Evolutionary conservation across 2,797 vertebrate species (phyloP), one percentile per base, ranked within the genome.

Genomic region (Prionace glauca): DNA sequence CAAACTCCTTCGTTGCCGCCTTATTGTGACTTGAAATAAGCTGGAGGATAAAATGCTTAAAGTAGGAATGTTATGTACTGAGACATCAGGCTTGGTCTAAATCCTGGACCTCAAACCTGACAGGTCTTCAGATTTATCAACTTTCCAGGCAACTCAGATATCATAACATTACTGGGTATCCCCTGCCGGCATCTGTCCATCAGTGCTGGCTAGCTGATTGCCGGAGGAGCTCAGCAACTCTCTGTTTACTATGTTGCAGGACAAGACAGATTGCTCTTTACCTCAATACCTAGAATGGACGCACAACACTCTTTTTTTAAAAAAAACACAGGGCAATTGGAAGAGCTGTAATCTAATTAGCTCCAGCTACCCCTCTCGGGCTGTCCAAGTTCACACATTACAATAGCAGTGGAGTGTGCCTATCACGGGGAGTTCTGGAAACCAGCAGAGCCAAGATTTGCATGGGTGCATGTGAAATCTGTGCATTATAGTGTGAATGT

Each of bases 81-180:
- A 24, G 20, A 71, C 65, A 94, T 71, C 16, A 74, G 93, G 41
- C 69, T 72, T 24, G 45, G 45, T 56, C 93, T 18, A 45, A 94
- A 74, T 94, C 16, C 71, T 72, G 26, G 71, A 56, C 29, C 26
- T 74, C 69, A 74, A 74, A 50, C 41, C 67, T 94, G 93, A 94
- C 69, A 94, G 24, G 69, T 14, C 29, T 45, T 72, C 36, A 74
- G 41, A 14, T 74, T 74, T 94, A 94, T 94, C 93, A 94, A 94
- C 56, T 94, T 74, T 16, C 71, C 45, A 94, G 69, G 24, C 29
- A 29, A 72, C 56, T 45, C 67, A 50, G 16, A 74, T 74, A 45
- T 74, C 93, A 56, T 72, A 74, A 72, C 41, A 56, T 67, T 45
- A 26, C 41, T 41, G 74, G 93, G 32, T 71, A 94, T 9, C 45